Evolutionary conservation across 2,888 invertebrate species (phyloP).

Genomic region (Phania funesta): DNA sequence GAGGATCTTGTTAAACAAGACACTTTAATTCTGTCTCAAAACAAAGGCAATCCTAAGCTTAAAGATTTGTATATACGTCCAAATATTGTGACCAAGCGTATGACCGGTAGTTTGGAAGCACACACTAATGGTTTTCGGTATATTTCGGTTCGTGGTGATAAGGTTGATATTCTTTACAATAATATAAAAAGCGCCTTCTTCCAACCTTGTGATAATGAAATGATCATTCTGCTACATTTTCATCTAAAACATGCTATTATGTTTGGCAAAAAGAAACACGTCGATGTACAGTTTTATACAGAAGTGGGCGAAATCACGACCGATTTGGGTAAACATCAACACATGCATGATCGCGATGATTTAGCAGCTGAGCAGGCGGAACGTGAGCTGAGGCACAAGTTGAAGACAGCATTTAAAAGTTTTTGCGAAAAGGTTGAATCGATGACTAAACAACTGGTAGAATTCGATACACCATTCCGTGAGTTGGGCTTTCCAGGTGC

Average conservation of each 20-base stretch:
- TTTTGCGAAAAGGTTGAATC: slow-evolving; percentile 98
- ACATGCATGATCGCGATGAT: slow-evolving; percentile 99
- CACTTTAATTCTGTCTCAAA: slow-evolving; percentile 94
- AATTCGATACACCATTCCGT: slow-evolving; percentile 99
- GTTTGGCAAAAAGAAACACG: slow-evolving; percentile 99
- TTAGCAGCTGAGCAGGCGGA: slow-evolving; percentile 99
- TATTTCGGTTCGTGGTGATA: slow-evolving; percentile 99
- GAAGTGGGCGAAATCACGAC: slow-evolving; percentile 99
- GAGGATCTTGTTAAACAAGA: slow-evolving; percentile 99
- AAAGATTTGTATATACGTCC: slow-evolving; percentile 99
- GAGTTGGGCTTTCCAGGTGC: slow-evolving; percentile 99
- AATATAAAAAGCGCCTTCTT: slow-evolving; percentile 99
- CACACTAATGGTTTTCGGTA: slow-evolving; percentile 98
- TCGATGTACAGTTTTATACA: slow-evolving; percentile 99
- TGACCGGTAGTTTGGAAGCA: slow-evolving; percentile 96
- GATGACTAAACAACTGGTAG: slow-evolving; percentile 97
- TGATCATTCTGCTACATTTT: slow-evolving; percentile 99
- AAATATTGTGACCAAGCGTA: slow-evolving; percentile 98
- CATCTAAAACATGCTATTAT: slow-evolving; percentile 99
- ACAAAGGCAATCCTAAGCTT: slow-evolving; percentile 98
- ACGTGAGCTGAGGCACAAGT: slow-evolving; percentile 95
- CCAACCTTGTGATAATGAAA: slow-evolving; percentile 99
- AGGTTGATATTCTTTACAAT: slow-evolving; percentile 99
- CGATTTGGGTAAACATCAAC: slow-evolving; percentile 99
- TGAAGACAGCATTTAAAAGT: slow-evolving; percentile 98